Conservation (phyloP, 2,797 vertebrate species). For the Potorous gilbertii region DNA sequence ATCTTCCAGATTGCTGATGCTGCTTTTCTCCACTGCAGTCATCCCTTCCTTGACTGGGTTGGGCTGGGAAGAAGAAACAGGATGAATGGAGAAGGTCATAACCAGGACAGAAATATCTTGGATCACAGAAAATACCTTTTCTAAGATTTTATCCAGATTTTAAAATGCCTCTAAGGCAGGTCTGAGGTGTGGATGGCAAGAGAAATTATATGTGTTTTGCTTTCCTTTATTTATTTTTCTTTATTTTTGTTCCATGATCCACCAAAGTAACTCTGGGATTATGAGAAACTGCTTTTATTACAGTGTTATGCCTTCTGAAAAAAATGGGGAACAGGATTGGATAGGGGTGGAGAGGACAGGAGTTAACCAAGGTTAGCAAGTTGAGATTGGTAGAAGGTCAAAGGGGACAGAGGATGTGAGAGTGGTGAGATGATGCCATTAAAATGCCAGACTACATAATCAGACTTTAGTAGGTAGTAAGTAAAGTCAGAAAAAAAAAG, state of each 20-base stretch:
- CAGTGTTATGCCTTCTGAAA: background rate
- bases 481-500: background rate
- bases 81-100: background rate
- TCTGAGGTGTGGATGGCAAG: background rate
- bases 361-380: background rate
- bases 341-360: background rate
- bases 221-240: background rate
- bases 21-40: background rate
- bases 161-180: background rate
- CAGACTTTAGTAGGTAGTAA: background rate
- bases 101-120: background rate
- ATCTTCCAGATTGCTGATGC: background rate
- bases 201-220: background rate
- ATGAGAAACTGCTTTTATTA: background rate
- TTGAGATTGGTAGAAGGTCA: background rate
- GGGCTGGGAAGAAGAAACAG: background rate
- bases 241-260: background rate
- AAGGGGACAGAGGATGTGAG: background rate
- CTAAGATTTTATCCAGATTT: background rate
- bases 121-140: background rate
- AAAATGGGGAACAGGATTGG: background rate
- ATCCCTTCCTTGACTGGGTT: background rate
- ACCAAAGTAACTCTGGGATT: background rate
- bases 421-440: background rate
- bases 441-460: background rate